phyloP scores from a whole-genome alignment of 2,888 invertebrate genomes.

The Caenorhabditis imperialis region DNA sequence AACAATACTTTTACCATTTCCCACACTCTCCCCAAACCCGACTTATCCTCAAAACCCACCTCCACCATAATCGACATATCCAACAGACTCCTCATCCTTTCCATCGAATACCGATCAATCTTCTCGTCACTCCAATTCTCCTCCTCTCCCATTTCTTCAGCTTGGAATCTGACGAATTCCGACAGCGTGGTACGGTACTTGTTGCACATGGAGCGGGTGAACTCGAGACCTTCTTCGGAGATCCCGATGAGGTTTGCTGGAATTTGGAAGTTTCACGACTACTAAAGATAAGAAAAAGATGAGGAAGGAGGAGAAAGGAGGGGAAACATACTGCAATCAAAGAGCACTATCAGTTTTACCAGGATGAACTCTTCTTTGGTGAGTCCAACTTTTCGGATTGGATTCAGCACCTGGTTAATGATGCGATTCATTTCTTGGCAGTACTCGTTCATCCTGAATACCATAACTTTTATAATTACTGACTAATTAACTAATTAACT shows the following conservation, averaged over 20 bases:
- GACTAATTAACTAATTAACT: background rate
- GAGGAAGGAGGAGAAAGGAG: background rate
- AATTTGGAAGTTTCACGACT: background rate
- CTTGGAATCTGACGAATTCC: slow-evolving; percentile 11
- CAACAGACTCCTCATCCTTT: slow-evolving; percentile 16
- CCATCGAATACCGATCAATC: slow-evolving; percentile 22
- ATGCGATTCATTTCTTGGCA: slow-evolving; percentile 29
- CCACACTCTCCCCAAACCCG: too few relatives aligned
- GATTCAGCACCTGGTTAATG: slow-evolving; percentile 30
- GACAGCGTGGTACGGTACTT: slow-evolving; percentile 41
- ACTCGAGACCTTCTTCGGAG: slow-evolving; percentile 27
- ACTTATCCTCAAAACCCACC: too few relatives aligned
- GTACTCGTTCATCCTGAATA: slow-evolving; percentile 42
- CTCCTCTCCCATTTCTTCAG: slow-evolving; percentile 4
- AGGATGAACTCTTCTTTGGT: slow-evolving; percentile 41
- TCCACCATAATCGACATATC: slow-evolving; percentile 28
- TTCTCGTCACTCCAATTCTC: slow-evolving; percentile 16
- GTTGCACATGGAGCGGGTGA: slow-evolving; percentile 37
- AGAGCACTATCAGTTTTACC: slow-evolving; percentile 38
- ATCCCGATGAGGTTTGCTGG: slow-evolving; percentile 31
- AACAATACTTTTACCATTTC: too few relatives aligned
- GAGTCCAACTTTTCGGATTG: slow-evolving; percentile 23
- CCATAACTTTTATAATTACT: background rate
- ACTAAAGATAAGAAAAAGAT: background rate
- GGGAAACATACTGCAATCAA: slow-evolving; percentile 43